Evolutionary conservation across 1,140 invertebrate genomes (phyloP).

Genomic region (Zaprionus taronus): DNA sequence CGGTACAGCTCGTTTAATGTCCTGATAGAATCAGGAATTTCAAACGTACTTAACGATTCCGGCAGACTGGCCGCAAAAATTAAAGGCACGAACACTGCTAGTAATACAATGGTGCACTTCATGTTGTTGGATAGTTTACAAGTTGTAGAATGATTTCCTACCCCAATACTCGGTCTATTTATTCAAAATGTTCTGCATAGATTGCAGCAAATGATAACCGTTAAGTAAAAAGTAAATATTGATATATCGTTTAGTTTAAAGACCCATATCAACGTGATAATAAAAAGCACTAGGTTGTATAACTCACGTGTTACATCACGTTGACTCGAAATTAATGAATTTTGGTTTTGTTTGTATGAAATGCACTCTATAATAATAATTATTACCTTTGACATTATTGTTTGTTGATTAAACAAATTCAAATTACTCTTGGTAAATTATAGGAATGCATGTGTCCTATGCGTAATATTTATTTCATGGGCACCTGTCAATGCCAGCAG

Average conservation of each 20-base stretch:
- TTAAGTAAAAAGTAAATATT: constrained; percentile 51
- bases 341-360: background rate
- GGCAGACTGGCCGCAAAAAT: constrained; percentile 33
- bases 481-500: background rate
- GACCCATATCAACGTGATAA: constrained; percentile 51
- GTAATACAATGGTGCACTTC: constrained; percentile 42
- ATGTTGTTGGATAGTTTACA: constrained; percentile 54
- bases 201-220: constrained; percentile 17
- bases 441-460: background rate
- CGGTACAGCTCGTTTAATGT: constrained; percentile 49
- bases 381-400: background rate
- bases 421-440: background rate
- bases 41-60: background rate
- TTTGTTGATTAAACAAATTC: background rate
- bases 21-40: constrained; percentile 46
- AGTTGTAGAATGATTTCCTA: constrained; percentile 61
- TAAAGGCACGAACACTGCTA: constrained; percentile 47
- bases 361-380: background rate
- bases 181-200: constrained; percentile 50
- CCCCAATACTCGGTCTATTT: constrained; percentile 51
- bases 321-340: background rate
- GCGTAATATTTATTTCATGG: background rate
- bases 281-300: constrained; percentile 16
- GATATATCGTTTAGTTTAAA: constrained; percentile 25
- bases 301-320: constrained; percentile 25